phyloP scores from a whole-genome alignment of 2,888 invertebrate species.

The Tetheella fluctuosa region DNA sequence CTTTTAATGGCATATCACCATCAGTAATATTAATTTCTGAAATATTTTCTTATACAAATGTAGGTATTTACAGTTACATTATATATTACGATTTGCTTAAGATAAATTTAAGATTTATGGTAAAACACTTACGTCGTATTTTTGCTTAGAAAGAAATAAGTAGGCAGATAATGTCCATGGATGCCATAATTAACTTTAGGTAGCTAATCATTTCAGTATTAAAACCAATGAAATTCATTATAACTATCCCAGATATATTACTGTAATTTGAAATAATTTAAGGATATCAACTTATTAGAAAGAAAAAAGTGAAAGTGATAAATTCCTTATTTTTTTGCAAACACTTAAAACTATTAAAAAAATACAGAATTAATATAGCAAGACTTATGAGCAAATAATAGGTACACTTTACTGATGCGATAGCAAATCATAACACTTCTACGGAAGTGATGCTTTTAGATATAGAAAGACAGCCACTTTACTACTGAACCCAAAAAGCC shows the following conservation, averaged over 20 bases:
- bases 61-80: not conserved
- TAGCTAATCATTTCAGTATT: not conserved
- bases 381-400: no score
- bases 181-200: not conserved
- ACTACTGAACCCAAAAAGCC: conserved; percentile 11
- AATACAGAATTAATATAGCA: no score
- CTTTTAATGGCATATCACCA: not conserved
- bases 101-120: no score
- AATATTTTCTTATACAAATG: not conserved
- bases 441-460: not conserved
- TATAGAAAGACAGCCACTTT: not conserved
- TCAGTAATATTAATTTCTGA: not conserved
- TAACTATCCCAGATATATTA: not conserved
- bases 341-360: no score
- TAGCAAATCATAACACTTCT: no score
- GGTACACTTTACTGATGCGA: not conserved
- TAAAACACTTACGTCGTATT: no score
- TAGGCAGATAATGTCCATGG: no score
- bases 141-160: no score
- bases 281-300: no score
- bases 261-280: no score
- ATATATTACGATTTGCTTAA: no score
- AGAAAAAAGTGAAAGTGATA: not conserved
- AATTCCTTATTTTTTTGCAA: no score
- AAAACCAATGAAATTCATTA: not conserved